phyloP scores from a whole-genome alignment of 2,888 invertebrate species.

The Agelastica alni region DNA sequence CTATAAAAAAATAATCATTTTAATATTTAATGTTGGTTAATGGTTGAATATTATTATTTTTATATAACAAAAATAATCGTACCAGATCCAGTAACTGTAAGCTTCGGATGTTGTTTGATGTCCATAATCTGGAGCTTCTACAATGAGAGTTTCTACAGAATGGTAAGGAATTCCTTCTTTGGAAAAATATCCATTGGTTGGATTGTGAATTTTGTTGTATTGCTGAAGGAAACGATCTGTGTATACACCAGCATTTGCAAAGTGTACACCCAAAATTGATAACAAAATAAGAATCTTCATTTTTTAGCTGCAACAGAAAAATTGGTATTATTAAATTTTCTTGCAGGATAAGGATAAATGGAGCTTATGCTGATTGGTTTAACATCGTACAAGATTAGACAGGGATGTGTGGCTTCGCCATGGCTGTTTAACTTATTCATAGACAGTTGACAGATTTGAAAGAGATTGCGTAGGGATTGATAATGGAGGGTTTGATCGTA shows the following conservation, averaged over 20 bases:
- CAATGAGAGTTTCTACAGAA: conserved; percentile 38
- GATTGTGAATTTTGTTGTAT: conserved; percentile 37
- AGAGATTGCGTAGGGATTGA: too few relatives aligned
- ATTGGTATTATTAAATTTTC: too few relatives aligned
- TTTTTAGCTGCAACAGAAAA: conserved; percentile 1
- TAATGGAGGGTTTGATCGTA: too few relatives aligned
- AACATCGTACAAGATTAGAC: too few relatives aligned
- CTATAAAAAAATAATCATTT: background rate
- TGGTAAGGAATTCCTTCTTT: conserved; percentile 38
- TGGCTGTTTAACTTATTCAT: too few relatives aligned
- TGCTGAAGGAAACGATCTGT: conserved; percentile 36
- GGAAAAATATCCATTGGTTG: conserved; percentile 39
- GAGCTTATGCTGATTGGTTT: too few relatives aligned
- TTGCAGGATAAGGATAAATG: too few relatives aligned
- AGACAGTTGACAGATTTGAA: too few relatives aligned
- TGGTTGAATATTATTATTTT: background rate
- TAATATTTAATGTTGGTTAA: background rate
- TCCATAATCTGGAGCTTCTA: conserved; percentile 40
- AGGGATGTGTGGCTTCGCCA: too few relatives aligned
- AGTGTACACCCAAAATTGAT: background rate
- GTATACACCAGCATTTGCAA: conserved; percentile 24
- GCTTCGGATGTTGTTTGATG: conserved; percentile 42
- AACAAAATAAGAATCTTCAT: conserved; percentile 9
- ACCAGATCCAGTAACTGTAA: conserved; percentile 36
- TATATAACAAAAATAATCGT: background rate